Conservation (phyloP, 1,140 invertebrate genomes). For the Brachionus rotundiformis region DNA sequence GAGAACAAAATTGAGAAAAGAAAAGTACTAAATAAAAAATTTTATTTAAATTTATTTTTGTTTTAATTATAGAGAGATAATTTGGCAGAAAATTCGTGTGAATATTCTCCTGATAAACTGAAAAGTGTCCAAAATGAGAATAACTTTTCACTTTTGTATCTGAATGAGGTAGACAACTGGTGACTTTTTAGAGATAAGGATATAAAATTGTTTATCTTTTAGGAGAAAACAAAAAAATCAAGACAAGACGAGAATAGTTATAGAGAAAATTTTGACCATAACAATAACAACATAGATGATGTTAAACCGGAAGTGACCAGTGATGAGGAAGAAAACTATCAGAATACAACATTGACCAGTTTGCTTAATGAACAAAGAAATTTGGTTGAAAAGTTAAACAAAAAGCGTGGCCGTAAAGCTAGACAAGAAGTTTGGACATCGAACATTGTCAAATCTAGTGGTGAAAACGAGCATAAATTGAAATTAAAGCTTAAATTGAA, state of each 20-base stretch:
- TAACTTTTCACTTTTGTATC: not conserved
- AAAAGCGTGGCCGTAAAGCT: not conserved
- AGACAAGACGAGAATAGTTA: not conserved
- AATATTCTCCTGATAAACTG: no score
- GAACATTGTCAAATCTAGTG: not conserved
- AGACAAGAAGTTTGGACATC: not conserved
- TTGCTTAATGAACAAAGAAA: constrained; percentile 10
- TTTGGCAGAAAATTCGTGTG: no score
- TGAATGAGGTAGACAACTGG: not conserved
- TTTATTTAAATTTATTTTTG: not conserved
- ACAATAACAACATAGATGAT: not conserved
- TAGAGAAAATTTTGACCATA: not conserved
- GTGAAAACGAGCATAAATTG: constrained; percentile 9
- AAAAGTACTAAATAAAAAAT: constrained; percentile 8
- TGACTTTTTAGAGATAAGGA: no score
- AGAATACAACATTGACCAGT: not conserved
- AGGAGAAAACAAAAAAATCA: not conserved
- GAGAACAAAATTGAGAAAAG: constrained; percentile 19
- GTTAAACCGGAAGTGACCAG: not conserved
- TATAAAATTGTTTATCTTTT: no score
- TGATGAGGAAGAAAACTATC: not conserved
- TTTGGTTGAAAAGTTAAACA: not conserved
- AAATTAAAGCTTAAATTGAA: constrained; percentile 36
- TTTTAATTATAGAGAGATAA: not conserved
- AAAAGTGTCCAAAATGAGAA: not conserved